Evolutionary conservation across 1,140 invertebrate species (phyloP), one percentile per base, ranked within the genome.

Genomic region (Penaeus japonicus): DNA sequence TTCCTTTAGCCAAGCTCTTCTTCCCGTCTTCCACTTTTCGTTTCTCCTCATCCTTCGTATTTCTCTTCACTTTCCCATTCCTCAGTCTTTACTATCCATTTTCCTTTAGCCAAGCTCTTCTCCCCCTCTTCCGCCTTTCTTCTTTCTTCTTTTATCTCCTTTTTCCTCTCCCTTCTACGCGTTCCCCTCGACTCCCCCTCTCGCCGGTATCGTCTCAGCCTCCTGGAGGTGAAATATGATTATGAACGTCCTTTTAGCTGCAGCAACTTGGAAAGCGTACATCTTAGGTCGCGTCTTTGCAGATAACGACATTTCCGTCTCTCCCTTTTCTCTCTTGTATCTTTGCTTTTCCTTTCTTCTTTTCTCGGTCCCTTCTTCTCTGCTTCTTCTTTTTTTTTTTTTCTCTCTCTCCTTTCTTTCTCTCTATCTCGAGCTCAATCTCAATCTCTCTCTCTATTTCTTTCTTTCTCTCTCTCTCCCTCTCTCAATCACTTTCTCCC

Each of bases 141-240:
- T n/a, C n/a, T 22, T 12, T 39, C 32, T 75, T 15, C 4, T 75
- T 20, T 2, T n/a, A 15, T n/a, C 22, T n/a, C 18, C 62, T 17
- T 65, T 18, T 39, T 32, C 22, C 30, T 18, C 18, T 30, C 35
- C 30, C 18, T 75, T 27, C 35, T 75, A 15, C 30, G 4, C 35
- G 4, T 20, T 75, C 27, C 27, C 70, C 27, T 30, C 4, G 15
- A 24, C 0, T 0, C 32, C 62, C 27, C 62, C 62, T 65, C 62
- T 12, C 62, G 18, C 24, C 70, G 27, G 20, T n/a, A 73, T 32
- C 27, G 27, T 47, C 75, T 39, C 75, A 77, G 75, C 5, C 30
- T 75, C 75, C 75, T 22, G 32, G 75, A 47, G 47, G 35, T 77
- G 75, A 78, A 78, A 78, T 78, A 78, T 47, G 75, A 78, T 78